A percentile compares a stretch with the other conserved stretches of the same genome.
Evolutionary conservation across 2,797 vertebrate genomes (phyloP).

Genomic region (Rhinophrynus dorsalis): DNA sequence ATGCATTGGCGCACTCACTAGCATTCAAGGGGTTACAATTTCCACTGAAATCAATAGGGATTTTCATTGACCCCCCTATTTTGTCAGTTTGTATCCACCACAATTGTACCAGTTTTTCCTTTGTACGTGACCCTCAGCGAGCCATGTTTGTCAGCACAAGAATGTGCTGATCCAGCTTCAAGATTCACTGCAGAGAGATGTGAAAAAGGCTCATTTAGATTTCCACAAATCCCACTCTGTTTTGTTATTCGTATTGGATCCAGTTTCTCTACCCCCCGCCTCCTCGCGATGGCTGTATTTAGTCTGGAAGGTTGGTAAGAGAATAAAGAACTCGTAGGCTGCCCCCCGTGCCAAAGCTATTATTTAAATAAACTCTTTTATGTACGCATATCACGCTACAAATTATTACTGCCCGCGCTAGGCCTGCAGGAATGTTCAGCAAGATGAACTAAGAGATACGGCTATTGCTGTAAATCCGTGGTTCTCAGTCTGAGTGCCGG

Average conservation of each 20-base stretch:
- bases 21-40: no score
- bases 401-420: neutral
- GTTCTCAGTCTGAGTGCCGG: no score
- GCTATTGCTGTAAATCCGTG: no score
- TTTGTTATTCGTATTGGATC: neutral
- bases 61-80: no score
- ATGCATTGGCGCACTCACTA: no score
- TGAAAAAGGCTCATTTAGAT: conserved; percentile 2
- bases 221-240: neutral
- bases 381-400: neutral
- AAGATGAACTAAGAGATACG: neutral
- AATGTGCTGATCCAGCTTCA: neutral
- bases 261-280: neutral
- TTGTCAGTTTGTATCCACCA: no score
- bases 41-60: no score
- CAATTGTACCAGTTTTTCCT: no score
- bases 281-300: neutral
- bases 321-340: neutral
- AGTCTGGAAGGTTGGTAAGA: neutral
- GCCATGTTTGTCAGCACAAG: no score
- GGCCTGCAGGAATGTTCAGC: neutral
- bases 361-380: neutral
- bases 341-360: neutral
- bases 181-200: neutral
- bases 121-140: no score